Evolutionary conservation across 37 sponge, comb jelly and placozoan species (phyloP), one percentile per base, ranked within the genome.

Genomic region (Eunapius fragilis): DNA sequence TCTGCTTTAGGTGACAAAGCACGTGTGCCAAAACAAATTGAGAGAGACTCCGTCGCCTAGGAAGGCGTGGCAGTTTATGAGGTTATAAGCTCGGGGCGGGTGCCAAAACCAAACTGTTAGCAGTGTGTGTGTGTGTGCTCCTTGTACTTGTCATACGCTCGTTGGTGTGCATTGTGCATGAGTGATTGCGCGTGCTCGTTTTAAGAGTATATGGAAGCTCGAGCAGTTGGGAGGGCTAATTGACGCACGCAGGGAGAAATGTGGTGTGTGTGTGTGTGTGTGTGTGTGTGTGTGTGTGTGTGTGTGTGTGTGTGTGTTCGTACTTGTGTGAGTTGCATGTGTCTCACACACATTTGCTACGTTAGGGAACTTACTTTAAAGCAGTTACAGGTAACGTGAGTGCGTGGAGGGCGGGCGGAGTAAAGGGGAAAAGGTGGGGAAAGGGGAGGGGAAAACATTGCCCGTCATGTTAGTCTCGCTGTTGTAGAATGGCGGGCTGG

Each of bases 221-320:
- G n/a, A n/a, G n/a, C n/a, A n/a, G n/a, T n/a, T n/a, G n/a, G n/a
- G n/a, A n/a, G n/a, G n/a, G n/a, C n/a, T n/a, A n/a, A n/a, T n/a
- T n/a, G n/a, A n/a, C n/a, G n/a, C n/a, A n/a, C n/a, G n/a, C 26
- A 30, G 72, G 11, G 11, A 6, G 3, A 36, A 36, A 23, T 79
- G 67, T 48, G 79, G 79, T 79, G 58, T 79, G 79, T 10, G 79
- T 79, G 79, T 79, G 68, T 49, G 68, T 79, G 79, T 79, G 79
- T 79, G 68, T 79, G 68, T 24, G 68, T 24, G 68, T 79, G 67
- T 79, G 79, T 79, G 68, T 79, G 79, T 79, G 79, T 79, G 79
- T 50, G 79, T 10, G 79, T 50, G 79, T 79, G 68, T 79, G 79
- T 50, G 79, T 79, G 68, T 79, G 68, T 79, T 31, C 26, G 68